These are phyloP conservation scores for Strix aluco DNA, from an alignment of 2,113 vertebrate species.

Conservation along the genomic window DNA sequence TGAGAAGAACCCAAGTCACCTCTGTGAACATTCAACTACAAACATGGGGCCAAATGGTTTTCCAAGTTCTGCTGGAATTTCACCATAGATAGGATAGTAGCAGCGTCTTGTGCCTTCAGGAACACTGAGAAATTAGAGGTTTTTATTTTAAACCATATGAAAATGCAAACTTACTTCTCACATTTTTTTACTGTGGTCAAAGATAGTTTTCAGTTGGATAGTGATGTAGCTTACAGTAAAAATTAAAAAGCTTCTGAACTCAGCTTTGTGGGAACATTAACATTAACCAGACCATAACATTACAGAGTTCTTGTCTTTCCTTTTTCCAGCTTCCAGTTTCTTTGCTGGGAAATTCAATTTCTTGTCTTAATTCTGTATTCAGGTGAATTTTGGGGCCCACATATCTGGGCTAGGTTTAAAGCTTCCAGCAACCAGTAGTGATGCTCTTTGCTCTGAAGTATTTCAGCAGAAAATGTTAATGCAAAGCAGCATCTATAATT, in stretches of 20 bases:
- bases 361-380: background rate
- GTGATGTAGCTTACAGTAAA: background rate
- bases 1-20: background rate
- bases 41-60: background rate
- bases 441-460: background rate
- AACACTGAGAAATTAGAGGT: background rate
- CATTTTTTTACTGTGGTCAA: background rate
- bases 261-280: background rate
- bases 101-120: background rate
- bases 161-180: background rate
- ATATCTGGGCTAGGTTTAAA: background rate
- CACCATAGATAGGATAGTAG: background rate
- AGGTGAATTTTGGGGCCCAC: background rate
- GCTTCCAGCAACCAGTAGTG: background rate
- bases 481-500: background rate
- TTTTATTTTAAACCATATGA: background rate
- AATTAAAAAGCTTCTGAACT: background rate
- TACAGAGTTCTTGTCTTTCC: background rate
- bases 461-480: background rate
- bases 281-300: background rate
- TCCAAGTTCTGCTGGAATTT: background rate
- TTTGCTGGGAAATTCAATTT: background rate
- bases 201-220: background rate
- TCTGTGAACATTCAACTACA: background rate
- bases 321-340: background rate